Base-by-base conservation (phyloP, 2,113 vertebrate species). In the Psettodes erumei region DNA sequence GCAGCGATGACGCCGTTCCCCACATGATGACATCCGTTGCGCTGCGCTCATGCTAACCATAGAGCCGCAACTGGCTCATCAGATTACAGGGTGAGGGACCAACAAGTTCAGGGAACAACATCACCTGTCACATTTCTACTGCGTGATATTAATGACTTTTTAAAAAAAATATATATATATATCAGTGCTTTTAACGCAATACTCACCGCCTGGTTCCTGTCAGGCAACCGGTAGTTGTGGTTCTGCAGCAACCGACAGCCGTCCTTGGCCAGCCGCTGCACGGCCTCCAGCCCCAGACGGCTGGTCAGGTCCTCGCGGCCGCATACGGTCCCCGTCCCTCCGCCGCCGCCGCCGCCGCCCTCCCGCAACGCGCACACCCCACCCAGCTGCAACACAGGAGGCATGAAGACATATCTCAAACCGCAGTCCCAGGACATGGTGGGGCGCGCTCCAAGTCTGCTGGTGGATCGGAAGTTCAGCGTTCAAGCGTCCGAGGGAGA, bases 391-490 rank as follows among this genome's bases (percentile, higher is more conserved):
- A 98, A 93, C 80, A 93, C 95, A 88, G 96, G 96, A 91, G 97
- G 95, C 91, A 98, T 90, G 86, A 98, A 98, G 59, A 98, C 89
- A 89, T 96, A 98, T 94, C 95, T 98, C 90, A 99, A 93, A 74
- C 98, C 97, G 67, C 97, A 98, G 43, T 96, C 97, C 96, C 96
- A 99, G 90, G 96, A 96, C 96, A 98, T 98, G 93, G 47, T 85
- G 43, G 50, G n/a, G 71, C 48, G 77, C 10, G 8, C 50, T 87
- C 27, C 67, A 10, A 58, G 56, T 47, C 21, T 10, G 19, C 37
- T 62, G 27, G 21, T 43, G 9, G 38, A 59, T 58, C 15, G 8
- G 35, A 65, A 56, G 58, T 42, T 83, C 38, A 82, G 21, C 21
- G 61, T n/a, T 27, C 62, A 53, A n/a, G n/a, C 30, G 50, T 61